Percentiles rank a stretch among this genome's conserved stretches.
These are phyloP conservation scores for Heterodera schachtii DNA, from an alignment of 1,140 invertebrate genomes.

Conservation along the genomic window DNA sequence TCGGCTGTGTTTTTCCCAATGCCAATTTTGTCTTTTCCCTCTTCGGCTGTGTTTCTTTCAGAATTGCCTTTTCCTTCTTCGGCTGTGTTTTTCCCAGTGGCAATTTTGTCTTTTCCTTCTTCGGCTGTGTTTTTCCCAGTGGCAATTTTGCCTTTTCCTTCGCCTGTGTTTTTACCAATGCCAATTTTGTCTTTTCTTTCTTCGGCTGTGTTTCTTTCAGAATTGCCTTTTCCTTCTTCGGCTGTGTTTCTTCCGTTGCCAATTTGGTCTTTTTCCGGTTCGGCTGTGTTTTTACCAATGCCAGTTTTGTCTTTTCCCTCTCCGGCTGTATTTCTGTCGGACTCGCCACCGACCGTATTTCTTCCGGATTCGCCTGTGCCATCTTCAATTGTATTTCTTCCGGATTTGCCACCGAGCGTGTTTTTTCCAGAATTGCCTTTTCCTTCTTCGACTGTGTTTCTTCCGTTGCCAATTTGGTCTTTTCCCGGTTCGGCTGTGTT, in stretches of 20 bases:
- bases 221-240: constrained; percentile 10
- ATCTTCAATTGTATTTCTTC: not conserved
- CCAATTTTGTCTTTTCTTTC: no score
- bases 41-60: not conserved
- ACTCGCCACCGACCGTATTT: no score
- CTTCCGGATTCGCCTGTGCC: not conserved
- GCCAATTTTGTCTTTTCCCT: not conserved
- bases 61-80: not conserved
- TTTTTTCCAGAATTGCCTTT: not conserved
- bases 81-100: not conserved
- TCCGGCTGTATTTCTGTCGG: not conserved
- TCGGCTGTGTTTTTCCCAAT: not conserved
- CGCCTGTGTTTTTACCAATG: no score
- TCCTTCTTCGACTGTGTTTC: not conserved
- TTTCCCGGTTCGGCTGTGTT: not conserved
- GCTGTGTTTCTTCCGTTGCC: not conserved
- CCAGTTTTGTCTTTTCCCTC: constrained; percentile 6
- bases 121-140: not conserved
- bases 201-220: no score
- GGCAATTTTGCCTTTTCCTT: not conserved
- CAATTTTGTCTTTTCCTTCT: constrained; percentile 1
- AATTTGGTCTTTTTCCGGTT: not conserved
- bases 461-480: not conserved
- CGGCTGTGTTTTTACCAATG: not conserved
- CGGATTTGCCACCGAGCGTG: no score